Evolutionary conservation across 37 sponge, comb jelly and placozoan genomes (phyloP).

Genomic region (Geodia barretti): DNA sequence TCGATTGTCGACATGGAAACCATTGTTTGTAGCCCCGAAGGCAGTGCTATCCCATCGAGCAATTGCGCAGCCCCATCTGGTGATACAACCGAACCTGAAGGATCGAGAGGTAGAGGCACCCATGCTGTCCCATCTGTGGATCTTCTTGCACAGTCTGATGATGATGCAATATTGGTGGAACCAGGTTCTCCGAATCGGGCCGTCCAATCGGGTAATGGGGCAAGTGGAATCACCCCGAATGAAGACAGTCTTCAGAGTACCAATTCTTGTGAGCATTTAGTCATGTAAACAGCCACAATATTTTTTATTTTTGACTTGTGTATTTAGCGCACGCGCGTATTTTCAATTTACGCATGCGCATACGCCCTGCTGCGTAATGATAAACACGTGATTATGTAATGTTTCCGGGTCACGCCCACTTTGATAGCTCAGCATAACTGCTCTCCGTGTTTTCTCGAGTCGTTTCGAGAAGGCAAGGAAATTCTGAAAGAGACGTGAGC

Average conservation of each 20-base stretch:
- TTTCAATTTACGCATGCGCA: no score
- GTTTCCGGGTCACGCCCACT: no score
- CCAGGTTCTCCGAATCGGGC: neutral
- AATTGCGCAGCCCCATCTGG: neutral
- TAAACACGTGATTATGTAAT: no score
- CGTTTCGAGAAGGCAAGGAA: no score
- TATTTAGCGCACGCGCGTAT: no score
- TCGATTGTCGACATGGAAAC: conserved; percentile 14
- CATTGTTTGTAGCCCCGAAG: conserved; percentile 38
- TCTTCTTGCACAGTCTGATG: neutral
- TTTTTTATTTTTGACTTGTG: no score
- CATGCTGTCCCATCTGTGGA: neutral
- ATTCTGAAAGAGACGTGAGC: no score
- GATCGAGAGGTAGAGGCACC: no score
- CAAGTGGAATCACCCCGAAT: neutral
- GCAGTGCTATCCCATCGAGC: conserved; percentile 22
- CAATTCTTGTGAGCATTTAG: neutral
- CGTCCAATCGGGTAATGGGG: neutral
- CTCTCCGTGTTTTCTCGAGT: no score
- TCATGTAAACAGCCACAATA: no score
- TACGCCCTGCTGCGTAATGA: no score
- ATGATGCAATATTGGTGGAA: neutral
- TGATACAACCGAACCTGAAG: neutral
- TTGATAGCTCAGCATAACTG: no score
- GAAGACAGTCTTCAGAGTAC: neutral